Conservation (phyloP, 2,888 invertebrate species). For the Lumbricus terrestris region DNA sequence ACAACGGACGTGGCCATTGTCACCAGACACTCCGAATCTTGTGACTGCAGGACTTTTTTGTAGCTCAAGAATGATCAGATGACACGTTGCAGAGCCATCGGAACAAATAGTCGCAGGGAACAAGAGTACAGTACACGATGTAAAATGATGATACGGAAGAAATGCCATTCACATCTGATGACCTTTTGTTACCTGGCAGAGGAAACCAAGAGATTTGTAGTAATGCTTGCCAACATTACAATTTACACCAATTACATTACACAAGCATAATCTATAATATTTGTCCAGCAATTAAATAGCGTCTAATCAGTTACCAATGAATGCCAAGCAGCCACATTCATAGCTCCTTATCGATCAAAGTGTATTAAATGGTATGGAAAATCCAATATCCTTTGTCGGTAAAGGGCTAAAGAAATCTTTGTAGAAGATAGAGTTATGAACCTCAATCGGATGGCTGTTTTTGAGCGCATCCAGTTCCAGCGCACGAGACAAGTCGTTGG, state of each 20-base stretch:
- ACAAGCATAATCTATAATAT: neutral
- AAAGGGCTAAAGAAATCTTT: no score
- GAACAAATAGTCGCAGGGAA: neutral
- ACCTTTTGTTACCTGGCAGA: no score
- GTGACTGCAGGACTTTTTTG: neutral
- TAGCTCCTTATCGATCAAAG: no score
- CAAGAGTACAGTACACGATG: neutral
- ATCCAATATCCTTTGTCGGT: no score
- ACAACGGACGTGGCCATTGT: neutral
- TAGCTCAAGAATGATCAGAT: neutral
- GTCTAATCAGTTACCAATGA: neutral
- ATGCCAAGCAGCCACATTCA: neutral
- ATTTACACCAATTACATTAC: no score
- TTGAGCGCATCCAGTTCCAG: constrained; percentile 76
- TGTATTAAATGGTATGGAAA: no score
- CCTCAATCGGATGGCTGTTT: constrained; percentile 94
- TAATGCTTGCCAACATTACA: no score
- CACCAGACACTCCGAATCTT: neutral
- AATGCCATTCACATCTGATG: no score
- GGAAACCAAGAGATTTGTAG: no score
- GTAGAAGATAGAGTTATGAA: constrained; percentile 51
- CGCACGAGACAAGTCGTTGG: constrained; percentile 80
- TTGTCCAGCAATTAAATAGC: neutral
- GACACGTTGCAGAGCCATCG: neutral
- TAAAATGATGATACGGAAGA: no score